These are phyloP conservation scores for Ernsta delagoae DNA, from an alignment of 2,888 invertebrate genomes.

Conservation along the genomic window DNA sequence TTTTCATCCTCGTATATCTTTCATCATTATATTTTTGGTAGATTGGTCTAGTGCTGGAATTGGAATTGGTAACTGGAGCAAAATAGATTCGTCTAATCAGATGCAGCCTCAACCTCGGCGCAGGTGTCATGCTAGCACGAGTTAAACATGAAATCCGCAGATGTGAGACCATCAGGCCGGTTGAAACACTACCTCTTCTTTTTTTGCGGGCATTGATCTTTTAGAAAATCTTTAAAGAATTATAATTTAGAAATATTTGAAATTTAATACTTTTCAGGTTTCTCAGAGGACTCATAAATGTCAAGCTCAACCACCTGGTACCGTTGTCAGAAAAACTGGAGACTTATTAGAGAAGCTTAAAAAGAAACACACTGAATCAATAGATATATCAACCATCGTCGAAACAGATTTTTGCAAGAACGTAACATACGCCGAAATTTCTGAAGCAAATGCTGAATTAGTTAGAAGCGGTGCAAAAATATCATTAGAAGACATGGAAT, in stretches of 20 bases:
- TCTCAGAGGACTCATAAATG: constrained; percentile 94
- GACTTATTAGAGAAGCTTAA: constrained; percentile 80
- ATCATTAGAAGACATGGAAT: constrained; percentile 78
- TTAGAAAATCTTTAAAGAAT: neutral
- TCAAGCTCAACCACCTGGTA: constrained; percentile 85
- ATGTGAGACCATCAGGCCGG: no score
- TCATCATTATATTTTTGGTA: no score
- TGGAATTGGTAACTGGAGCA: no score
- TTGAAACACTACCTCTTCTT: no score
- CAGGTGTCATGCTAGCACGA: no score
- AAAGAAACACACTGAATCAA: constrained; percentile 58
- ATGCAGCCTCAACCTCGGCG: no score
- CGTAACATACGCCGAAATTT: constrained; percentile 58
- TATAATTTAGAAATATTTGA: neutral
- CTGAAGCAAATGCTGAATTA: constrained; percentile 73
- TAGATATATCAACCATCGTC: neutral
- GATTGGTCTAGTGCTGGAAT: no score
- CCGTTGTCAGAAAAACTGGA: constrained; percentile 77
- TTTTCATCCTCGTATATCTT: no score
- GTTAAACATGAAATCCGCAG: no score
- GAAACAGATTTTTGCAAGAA: constrained; percentile 40
- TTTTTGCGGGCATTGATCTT: no score
- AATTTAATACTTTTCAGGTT: constrained; percentile 76
- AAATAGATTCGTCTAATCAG: no score
- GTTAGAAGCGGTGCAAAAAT: constrained; percentile 75